Evolutionary conservation across 2,797 vertebrate genomes (phyloP).

Genomic region (Sternarchorhynchus goeldii): DNA sequence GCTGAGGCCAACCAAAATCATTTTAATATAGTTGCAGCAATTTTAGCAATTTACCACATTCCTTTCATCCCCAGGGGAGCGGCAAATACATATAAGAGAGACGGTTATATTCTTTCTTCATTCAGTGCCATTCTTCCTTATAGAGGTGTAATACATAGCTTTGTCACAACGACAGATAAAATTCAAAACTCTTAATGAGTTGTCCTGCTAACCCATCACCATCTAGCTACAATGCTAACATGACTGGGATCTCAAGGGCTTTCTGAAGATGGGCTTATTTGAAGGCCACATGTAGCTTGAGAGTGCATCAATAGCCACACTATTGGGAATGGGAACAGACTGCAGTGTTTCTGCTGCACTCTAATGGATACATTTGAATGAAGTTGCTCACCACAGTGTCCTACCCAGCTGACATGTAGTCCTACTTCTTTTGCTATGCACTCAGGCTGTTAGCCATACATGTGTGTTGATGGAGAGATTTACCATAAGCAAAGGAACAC

Average conservation of each 20-base stretch:
- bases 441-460: background rate
- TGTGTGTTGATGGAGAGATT: background rate
- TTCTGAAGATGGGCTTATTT: constrained; percentile 42
- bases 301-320: constrained; percentile 4
- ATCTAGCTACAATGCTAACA: constrained; percentile 57
- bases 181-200: constrained; percentile 67
- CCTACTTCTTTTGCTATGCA: background rate
- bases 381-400: background rate
- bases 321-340: constrained; percentile 15
- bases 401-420: background rate
- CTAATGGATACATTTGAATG: background rate
- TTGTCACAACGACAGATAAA: constrained; percentile 48
- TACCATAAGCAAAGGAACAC: no score
- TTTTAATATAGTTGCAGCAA: constrained; percentile 44
- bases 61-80: constrained; percentile 8
- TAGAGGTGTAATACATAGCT: constrained; percentile 47
- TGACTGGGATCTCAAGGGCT: constrained; percentile 48
- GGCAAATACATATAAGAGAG: constrained; percentile 13
- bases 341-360: constrained; percentile 2
- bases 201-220: constrained; percentile 57
- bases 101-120: constrained; percentile 34
- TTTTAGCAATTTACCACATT: constrained; percentile 31
- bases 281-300: constrained; percentile 28
- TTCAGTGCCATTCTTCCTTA: constrained; percentile 41
- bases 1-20: constrained; percentile 29